Base-by-base conservation (phyloP, 2,888 invertebrate species). In the Cyclophora albipunctata region DNA sequence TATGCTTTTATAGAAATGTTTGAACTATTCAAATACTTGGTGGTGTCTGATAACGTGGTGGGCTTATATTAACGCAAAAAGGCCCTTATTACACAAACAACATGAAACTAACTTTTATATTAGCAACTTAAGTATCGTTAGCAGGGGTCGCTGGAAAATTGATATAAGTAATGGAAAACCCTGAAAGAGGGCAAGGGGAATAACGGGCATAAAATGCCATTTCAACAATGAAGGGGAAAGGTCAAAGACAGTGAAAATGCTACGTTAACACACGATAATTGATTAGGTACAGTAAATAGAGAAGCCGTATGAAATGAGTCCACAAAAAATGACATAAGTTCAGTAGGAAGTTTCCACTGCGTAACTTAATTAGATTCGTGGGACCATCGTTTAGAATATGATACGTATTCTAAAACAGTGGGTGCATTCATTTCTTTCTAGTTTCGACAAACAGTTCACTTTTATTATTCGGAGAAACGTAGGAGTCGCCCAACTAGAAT, bases 301-400 rank as follows among this genome's bases (percentile, higher is more conserved):
- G 67, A 69, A 70, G 63, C 64, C 66, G 51, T 66, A 67, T 37
- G 42, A 58, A 51, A 59, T 57, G 55, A 63, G 51, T 51, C 50
- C 58, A 56, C 51, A 48, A 53, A 49, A 56, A 54, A 55, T 58
- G 57, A 46, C 58, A 54, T 51, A 53, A 50, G 55, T 52, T 45
- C 52, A 58, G 62, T 52, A 57, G 59, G 63, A 62, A 65, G 62
- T 66, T 61, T 61, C 65, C 59, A 63, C 58, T 58, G 54, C 62
- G 61, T 72, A 73, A 71, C 72, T 67, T 57, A 69, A 70, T 71
- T 71, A 69, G 58, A 65, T 67, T 71, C 75, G 74, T 72, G 71
- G 20, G 70, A 66, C 64, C 65, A 64, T 65, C 62, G 58, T 62
- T 43, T 43, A 2, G 5, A 37, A 37, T 63, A 2, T 53, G 66